These are phyloP conservation scores for Prunella strophiata DNA, from an alignment of 2,797 vertebrate genomes.

Conservation along the genomic window DNA sequence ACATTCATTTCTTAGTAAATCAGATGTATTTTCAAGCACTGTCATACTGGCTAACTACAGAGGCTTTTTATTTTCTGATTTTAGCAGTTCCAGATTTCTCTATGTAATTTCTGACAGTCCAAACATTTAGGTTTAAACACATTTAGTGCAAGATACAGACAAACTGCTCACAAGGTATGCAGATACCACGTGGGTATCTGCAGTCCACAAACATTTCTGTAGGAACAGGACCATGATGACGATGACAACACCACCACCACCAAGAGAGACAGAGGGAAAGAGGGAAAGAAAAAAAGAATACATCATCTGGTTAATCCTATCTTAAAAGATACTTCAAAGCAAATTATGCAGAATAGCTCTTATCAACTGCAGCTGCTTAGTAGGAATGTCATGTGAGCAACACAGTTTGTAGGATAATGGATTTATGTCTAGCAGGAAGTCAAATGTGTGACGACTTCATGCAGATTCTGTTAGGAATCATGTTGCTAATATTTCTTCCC, in stretches of 20 bases:
- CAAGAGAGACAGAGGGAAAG: not conserved
- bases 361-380: constrained; percentile 75
- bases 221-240: not conserved
- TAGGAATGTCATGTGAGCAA: constrained; percentile 52
- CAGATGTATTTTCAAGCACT: not conserved
- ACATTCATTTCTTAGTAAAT: constrained; percentile 8
- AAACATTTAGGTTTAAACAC: not conserved
- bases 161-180: not conserved
- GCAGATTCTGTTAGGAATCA: constrained; percentile 70
- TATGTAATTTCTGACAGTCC: not conserved
- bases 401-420: constrained; percentile 64
- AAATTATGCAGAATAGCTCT: constrained; percentile 49
- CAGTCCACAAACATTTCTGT: constrained; percentile 8
- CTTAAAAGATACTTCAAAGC: constrained; percentile 64
- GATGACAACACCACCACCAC: not conserved
- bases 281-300: not conserved
- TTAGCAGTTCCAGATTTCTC: not conserved
- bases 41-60: not conserved
- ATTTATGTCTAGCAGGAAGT: constrained; percentile 72
- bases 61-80: not conserved
- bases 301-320: constrained; percentile 49
- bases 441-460: constrained; percentile 64
- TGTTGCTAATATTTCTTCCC: constrained; percentile 60
- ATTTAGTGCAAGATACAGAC: not conserved
- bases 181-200: not conserved